Evolutionary conservation across 2,113 vertebrate species (phyloP).

Genomic region (Brienomyrus longianalis): DNA sequence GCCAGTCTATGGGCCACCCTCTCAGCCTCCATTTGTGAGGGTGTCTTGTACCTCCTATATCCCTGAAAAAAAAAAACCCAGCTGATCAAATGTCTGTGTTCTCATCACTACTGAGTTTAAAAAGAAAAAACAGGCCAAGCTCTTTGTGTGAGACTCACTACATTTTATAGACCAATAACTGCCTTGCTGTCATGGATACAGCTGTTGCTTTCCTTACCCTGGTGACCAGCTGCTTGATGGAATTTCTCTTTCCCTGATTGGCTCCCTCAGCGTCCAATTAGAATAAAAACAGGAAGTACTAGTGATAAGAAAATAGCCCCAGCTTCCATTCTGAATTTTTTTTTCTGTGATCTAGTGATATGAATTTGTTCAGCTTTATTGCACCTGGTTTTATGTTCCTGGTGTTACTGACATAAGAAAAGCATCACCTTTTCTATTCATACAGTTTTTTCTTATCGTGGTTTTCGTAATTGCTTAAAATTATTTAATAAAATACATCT

Average conservation of each 20-base stretch:
- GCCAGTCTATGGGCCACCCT: neutral
- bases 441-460: neutral
- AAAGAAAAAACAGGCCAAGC: neutral
- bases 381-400: neutral
- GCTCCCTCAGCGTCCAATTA: slow-evolving; percentile 44
- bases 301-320: slow-evolving; percentile 41
- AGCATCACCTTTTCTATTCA: neutral
- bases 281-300: slow-evolving; percentile 43
- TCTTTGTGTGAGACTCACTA: too few species aligned
- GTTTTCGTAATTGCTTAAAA: neutral
- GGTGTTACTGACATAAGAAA: neutral
- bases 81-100: neutral
- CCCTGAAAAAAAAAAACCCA: neutral
- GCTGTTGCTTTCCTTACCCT: slow-evolving; percentile 34
- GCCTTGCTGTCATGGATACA: slow-evolving; percentile 61
- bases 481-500: neutral
- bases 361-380: slow-evolving; percentile 42
- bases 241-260: slow-evolving; percentile 46
- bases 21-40: neutral
- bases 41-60: neutral
- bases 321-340: slow-evolving; percentile 32
- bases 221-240: slow-evolving; percentile 51
- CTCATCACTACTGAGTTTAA: neutral
- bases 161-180: slow-evolving; percentile 16
- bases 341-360: slow-evolving; percentile 48